Evolutionary conservation across 2,888 invertebrate species (phyloP), one percentile per base, ranked within the genome.

Genomic region (Acrobasis consociella): DNA sequence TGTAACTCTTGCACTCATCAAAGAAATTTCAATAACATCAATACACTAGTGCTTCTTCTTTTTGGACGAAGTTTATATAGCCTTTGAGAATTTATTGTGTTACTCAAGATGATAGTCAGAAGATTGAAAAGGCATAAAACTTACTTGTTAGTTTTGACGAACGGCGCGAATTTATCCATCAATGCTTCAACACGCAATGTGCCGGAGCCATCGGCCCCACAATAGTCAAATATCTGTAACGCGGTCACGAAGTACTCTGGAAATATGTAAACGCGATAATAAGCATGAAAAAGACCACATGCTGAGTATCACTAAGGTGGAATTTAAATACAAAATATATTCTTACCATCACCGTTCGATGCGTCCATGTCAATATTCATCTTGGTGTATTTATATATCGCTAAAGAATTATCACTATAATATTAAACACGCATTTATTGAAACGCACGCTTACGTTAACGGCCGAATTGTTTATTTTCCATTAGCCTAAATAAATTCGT

Each of bases 141-240:
- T 86, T 75, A 92, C 92, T 89, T 91, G 77, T 90, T 87, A 68
- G 87, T 87, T 75, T 89, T 89, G 58, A 90, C 80, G 69, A 85
- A 87, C 61, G 91, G 89, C 65, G 87, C 84, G 71, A 90, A 89
- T 75, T 89, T 89, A 65, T 90, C 87, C 89, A 92, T 91, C 64
- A 92, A 77, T 51, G 79, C 75, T 69, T 90, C 83, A 58, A 91
- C 89, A 66, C 81, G 82, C 69, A 91, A 73, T 67, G 82, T 80
- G 58, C 82, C 83, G 49, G 82, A 75, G 69, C 75, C 85, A 55
- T 88, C 83, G 10, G 81, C 84, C 64, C 89, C 89, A 73, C 89
- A 92, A 75, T 80, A 87, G 70, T 89, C 85, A 79, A 92, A 92
- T 77, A 92, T 89, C 71, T 90, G 89, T 55, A 81, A 75, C 63